Evolutionary conservation across 2,113 vertebrate genomes (phyloP).

Genomic region (Callipepla squamata): DNA sequence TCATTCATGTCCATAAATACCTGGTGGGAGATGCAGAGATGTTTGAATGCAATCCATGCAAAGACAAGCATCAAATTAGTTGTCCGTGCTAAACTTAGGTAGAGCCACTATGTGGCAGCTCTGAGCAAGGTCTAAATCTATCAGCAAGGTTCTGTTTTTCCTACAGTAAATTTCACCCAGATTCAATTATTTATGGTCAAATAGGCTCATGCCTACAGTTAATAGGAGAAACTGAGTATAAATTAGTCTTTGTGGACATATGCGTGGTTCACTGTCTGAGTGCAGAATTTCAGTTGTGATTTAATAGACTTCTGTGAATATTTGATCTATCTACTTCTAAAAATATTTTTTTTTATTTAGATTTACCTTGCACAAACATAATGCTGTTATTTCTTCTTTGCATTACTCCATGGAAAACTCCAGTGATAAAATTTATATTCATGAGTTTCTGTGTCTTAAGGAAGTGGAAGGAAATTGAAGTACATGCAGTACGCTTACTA

Average conservation of each 20-base stretch:
- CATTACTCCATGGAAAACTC: neutral
- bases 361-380: neutral
- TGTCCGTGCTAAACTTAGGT: neutral
- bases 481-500: neutral
- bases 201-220: neutral
- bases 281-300: neutral
- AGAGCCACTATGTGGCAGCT: neutral
- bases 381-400: neutral
- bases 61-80: neutral
- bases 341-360: conserved; percentile 4
- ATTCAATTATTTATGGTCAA: conserved; percentile 38
- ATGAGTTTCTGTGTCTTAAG: neutral
- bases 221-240: neutral
- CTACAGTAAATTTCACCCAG: neutral
- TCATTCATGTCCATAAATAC: neutral
- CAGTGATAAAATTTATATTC: neutral
- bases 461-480: neutral
- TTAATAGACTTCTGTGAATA: neutral
- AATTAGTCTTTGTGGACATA: neutral
- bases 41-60: neutral
- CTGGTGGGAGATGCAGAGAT: neutral
- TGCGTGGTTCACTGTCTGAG: neutral
- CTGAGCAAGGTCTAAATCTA: neutral
- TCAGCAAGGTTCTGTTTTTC: neutral
- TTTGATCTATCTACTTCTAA: neutral